Evolutionary conservation across 2,888 invertebrate species (phyloP).

Genomic region (Xestobium rufovillosum): DNA sequence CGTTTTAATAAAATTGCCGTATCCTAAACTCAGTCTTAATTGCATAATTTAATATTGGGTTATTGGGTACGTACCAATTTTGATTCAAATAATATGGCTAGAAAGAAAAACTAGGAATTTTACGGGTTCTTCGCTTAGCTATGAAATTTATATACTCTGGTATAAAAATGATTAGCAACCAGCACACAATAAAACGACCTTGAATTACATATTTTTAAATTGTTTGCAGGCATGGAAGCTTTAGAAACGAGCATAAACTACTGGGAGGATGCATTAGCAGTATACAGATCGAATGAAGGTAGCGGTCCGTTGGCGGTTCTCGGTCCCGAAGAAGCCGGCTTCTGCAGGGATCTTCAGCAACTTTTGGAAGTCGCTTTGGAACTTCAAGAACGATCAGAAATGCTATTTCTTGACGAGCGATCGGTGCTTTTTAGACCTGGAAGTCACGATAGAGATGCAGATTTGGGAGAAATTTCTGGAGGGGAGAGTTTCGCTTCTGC

Average conservation of each 20-base stretch:
- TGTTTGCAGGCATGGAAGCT: conserved; percentile 80
- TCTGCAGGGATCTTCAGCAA: conserved; percentile 72
- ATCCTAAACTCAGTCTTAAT: no score
- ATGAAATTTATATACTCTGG: no score
- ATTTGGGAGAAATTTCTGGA: conserved; percentile 65
- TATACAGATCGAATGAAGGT: conserved; percentile 58
- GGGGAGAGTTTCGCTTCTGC: conserved; percentile 96
- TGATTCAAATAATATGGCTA: no score
- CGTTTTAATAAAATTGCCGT: no score
- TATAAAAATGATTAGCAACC: no score
- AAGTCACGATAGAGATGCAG: conserved; percentile 52
- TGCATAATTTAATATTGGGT: no score
- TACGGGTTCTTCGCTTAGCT: no score
- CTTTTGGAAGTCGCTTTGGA: conserved; percentile 76
- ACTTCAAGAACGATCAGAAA: conserved; percentile 79
- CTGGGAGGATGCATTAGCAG: conserved; percentile 90
- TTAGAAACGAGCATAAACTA: conserved; percentile 85
- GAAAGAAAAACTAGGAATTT: no score
- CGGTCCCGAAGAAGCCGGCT: conserved; percentile 78
- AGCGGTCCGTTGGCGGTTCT: conserved; percentile 60
- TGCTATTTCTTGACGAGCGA: conserved; percentile 80
- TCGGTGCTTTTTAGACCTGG: conserved; percentile 79
- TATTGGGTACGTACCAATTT: no score
- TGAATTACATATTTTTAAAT: no score
- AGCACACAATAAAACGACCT: no score